These are phyloP conservation scores for Drosophila kuntzei DNA, from an alignment of 2,888 invertebrate genomes.

Conservation along the genomic window DNA sequence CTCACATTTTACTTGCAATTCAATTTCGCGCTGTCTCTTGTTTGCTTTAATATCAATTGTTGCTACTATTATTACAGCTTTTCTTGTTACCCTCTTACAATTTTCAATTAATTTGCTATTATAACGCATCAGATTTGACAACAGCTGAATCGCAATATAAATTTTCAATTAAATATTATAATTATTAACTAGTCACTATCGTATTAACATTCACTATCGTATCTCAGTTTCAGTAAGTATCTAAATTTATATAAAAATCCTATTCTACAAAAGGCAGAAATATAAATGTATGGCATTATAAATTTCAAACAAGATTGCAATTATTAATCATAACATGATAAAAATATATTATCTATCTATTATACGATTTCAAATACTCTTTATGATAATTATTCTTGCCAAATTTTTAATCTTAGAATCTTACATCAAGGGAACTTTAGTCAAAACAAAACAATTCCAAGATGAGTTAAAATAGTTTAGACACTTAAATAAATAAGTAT, in stretches of 20 bases:
- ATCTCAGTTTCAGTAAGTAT: no score
- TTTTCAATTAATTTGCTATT: conserved; percentile 28
- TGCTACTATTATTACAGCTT: conserved; percentile 22
- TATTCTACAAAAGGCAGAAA: no score
- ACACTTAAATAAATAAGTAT: background rate
- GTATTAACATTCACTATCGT: no score
- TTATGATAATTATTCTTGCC: no score
- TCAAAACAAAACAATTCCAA: background rate
- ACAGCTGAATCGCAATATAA: background rate
- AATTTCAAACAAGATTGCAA: no score
- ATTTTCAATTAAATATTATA: background rate
- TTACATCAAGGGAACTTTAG: background rate
- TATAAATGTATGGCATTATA: no score
- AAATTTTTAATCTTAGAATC: no score
- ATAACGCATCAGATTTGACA: conserved; percentile 31
- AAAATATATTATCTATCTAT: no score
- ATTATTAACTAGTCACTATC: background rate
- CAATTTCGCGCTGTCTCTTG: conserved; percentile 60
- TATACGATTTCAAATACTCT: no score
- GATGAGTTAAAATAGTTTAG: no score
- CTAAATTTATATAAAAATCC: no score
- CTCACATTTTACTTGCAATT: conserved; percentile 56
- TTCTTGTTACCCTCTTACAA: conserved; percentile 3
- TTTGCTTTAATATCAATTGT: conserved; percentile 50
- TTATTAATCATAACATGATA: no score